Evolutionary conservation across 2,113 vertebrate species (phyloP), one percentile per base, ranked within the genome.

Genomic region (Sinocyclocheilus grahami): DNA sequence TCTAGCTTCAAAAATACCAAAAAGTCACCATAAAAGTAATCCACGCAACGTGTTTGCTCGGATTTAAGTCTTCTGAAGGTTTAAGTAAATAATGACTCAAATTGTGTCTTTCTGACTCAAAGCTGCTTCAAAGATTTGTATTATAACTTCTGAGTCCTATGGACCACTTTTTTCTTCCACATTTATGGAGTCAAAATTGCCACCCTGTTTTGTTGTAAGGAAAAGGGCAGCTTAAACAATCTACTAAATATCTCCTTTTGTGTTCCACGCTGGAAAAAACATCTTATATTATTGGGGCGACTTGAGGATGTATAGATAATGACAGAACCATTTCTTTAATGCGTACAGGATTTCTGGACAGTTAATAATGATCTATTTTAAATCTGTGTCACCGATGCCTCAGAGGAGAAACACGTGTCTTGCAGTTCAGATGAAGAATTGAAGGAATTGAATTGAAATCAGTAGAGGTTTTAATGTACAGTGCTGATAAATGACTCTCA

Each of bases 311-410:
- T 55, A 4, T 20, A 2, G 76, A 33, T 55, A 33, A 22, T 39
- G 37, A 81, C 22, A 65, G 58, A 42, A 46, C 58, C 14, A 27
- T 42, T 63, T 63, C n/a, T 24, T 82, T 30, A 30, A 82, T 82
- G 42, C 48, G 62, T 83, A 60, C 51, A 18, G 33, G 69, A 60
- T 71, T 71, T n/a, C 71, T 48, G 39, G 18, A 72, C 65, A n/a
- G 6, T 58, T 74, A 51, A 74, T 60, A 60, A 20, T 13, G 0
- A 18, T 74, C 82, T 84, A 84, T 72, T 84, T 84, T 74, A 84
- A 84, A 84, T 84, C 82, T 74, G 69, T 84, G 82, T 74, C 82
- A 84, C 30, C 2, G 20, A 37, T 60, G 33, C 69, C 69, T 58
- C 67, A 39, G 67, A 58, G 82, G 67, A 84, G 18, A 67, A 33